These are phyloP conservation scores for Pampusana beccarii DNA, from an alignment of 2,113 vertebrate genomes.

Conservation along the genomic window DNA sequence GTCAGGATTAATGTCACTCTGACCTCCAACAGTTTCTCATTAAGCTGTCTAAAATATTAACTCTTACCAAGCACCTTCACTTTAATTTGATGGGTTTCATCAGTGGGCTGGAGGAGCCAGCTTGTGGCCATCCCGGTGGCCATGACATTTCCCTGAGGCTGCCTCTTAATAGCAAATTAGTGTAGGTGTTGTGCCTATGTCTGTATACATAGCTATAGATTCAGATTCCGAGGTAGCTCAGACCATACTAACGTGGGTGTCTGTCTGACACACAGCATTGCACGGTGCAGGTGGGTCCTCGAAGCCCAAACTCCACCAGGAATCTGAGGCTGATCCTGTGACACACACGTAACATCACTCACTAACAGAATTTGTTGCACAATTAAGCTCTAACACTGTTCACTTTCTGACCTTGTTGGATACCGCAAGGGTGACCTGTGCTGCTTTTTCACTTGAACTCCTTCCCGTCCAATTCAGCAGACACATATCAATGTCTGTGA, in stretches of 20 bases:
- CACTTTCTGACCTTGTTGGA: neutral
- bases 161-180: neutral
- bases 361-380: neutral
- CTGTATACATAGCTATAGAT: accelerated
- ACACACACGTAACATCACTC: neutral
- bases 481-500: neutral
- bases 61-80: neutral
- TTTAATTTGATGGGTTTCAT: constrained; percentile 13
- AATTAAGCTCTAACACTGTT: neutral
- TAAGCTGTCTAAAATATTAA: constrained; percentile 7
- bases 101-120: neutral
- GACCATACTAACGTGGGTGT: neutral
- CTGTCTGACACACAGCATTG: neutral
- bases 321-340: neutral
- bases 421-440: neutral
- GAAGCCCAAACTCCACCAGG: neutral
- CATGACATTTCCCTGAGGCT: neutral
- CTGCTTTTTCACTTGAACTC: neutral
- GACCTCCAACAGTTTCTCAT: constrained; percentile 47
- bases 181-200: neutral
- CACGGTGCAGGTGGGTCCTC: accelerated
- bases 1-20: neutral
- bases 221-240: neutral
- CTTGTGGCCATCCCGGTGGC: neutral
- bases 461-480: neutral